Percentiles rank a stretch among this genome's conserved stretches.
phyloP scores from a whole-genome alignment of 2,797 vertebrate genomes.

The Todus mexicanus region DNA sequence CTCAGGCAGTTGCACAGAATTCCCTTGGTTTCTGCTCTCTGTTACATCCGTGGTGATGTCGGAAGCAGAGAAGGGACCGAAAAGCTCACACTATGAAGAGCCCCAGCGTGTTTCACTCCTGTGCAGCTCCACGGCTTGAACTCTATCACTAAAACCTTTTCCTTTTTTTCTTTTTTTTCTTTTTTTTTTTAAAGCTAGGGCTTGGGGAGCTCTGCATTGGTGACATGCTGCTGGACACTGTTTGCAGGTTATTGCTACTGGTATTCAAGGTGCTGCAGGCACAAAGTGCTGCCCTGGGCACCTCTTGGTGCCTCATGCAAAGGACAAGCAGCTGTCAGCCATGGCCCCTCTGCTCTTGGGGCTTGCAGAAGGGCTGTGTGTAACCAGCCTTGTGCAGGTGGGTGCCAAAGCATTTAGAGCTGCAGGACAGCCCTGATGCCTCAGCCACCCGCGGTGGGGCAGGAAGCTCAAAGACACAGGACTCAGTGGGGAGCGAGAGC shows the following conservation, averaged over 20 bases:
- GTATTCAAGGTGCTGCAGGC: background rate
- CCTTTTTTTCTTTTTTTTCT: background rate
- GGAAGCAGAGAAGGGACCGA: background rate
- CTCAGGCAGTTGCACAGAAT: background rate
- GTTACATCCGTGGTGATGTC: background rate
- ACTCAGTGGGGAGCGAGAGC: background rate
- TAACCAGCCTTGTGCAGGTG: background rate
- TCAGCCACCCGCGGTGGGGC: too few species aligned
- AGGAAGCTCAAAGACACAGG: background rate
- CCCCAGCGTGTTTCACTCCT: accelerated
- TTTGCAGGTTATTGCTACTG: background rate
- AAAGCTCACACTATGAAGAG: background rate
- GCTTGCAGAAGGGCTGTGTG: background rate
- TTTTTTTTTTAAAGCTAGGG: background rate
- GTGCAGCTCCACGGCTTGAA: background rate
- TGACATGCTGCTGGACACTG: background rate
- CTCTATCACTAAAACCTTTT: background rate
- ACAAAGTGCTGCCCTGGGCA: background rate
- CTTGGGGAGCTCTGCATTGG: background rate
- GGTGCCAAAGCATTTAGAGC: background rate
- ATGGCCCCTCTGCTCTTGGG: background rate
- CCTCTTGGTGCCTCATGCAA: background rate
- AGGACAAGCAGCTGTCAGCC: background rate
- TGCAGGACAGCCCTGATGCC: background rate
- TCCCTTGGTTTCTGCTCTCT: background rate